phyloP scores from a whole-genome alignment of 2,113 vertebrate genomes.

The Picathartes gymnocephalus region DNA sequence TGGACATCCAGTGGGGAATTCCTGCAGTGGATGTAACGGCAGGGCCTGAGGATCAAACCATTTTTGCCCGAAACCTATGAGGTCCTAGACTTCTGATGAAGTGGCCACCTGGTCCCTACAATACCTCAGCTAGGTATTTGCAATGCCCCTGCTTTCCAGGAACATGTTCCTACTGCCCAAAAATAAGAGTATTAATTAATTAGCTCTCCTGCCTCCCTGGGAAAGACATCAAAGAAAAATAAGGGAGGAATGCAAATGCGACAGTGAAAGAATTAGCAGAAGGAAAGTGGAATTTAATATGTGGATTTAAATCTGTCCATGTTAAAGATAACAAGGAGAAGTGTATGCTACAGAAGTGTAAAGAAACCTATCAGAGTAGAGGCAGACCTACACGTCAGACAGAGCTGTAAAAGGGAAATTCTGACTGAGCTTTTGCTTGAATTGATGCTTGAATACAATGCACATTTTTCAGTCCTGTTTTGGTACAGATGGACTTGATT shows the following conservation, averaged over 20 bases:
- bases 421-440: background rate
- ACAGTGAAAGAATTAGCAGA: background rate
- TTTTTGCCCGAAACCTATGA: background rate
- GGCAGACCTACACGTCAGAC: background rate
- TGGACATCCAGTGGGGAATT: rapidly evolving
- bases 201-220: background rate
- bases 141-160: background rate
- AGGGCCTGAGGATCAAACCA: background rate
- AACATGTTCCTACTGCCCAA: background rate
- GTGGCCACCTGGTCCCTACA: background rate
- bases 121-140: background rate
- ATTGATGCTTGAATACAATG: background rate
- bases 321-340: background rate
- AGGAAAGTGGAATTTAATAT: background rate
- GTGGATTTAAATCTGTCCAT: background rate
- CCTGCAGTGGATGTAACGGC: background rate
- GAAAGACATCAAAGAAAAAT: background rate
- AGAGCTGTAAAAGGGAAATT: background rate
- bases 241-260: background rate
- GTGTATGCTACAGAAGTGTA: background rate
- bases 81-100: background rate
- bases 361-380: background rate
- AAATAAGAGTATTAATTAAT: background rate
- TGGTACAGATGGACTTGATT: background rate
- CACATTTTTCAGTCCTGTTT: background rate